Evolutionary conservation across 2,113 vertebrate species (phyloP).

Genomic region (Rhadina sibilatrix): DNA sequence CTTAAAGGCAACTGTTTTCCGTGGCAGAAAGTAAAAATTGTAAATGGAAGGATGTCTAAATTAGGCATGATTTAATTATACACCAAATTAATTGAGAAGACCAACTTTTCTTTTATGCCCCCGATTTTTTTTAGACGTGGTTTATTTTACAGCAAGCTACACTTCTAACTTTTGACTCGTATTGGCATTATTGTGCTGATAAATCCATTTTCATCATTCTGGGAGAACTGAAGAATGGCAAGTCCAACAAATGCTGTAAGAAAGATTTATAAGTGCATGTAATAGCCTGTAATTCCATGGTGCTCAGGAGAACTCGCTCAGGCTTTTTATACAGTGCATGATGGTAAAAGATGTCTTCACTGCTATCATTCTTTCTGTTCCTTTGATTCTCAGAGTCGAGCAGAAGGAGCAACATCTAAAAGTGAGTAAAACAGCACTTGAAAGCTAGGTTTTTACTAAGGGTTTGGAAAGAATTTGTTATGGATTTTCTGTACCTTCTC

Average conservation of each 20-base stretch:
- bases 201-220: not conserved
- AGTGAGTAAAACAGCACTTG: not conserved
- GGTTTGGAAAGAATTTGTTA: not conserved
- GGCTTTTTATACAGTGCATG: not conserved
- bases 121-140: not conserved
- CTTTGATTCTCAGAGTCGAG: not conserved
- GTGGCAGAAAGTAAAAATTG: not conserved
- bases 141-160: not conserved
- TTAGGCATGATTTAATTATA: not conserved
- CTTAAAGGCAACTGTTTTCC: not conserved
- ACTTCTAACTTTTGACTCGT: not conserved
- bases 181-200: not conserved
- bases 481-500: not conserved
- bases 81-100: not conserved
- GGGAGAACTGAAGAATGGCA: not conserved
- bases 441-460: not conserved
- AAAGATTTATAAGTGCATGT: not conserved
- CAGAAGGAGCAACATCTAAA: conserved; percentile 1
- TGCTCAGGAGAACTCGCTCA: not conserved
- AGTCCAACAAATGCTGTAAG: not conserved
- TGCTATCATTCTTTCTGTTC: not conserved
- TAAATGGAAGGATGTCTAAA: not conserved
- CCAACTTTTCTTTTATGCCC: not conserved
- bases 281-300: not conserved
- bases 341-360: not conserved